Evolutionary conservation across 2,888 invertebrate species (phyloP).

Genomic region (Monopis laevigella): DNA sequence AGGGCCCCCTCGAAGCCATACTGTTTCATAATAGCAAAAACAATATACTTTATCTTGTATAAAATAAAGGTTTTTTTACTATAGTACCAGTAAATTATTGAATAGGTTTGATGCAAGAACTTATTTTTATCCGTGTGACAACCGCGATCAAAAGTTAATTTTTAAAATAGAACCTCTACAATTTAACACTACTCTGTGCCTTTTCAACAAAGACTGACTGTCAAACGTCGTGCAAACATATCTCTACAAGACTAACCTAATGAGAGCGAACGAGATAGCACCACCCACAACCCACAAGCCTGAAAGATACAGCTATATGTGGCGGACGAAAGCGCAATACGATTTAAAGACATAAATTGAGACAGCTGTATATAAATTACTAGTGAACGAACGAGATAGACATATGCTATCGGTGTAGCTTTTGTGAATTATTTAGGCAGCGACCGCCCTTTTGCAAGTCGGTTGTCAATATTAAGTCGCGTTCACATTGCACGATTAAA

Average conservation of each 20-base stretch:
- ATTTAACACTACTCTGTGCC: conserved; percentile 27
- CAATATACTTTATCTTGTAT: too few relatives aligned
- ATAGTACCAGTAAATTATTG: too few relatives aligned
- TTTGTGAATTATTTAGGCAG: conserved; percentile 52
- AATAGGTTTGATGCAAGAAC: too few relatives aligned
- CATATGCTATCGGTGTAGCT: conserved; percentile 49
- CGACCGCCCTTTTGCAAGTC: conserved; percentile 49
- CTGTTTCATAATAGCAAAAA: too few relatives aligned
- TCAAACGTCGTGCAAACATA: conserved; percentile 59
- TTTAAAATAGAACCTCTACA: too few relatives aligned
- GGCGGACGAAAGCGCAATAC: conserved; percentile 62
- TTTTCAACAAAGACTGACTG: conserved; percentile 48
- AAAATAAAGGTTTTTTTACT: too few relatives aligned
- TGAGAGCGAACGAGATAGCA: conserved; percentile 48
- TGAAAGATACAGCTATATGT: conserved; percentile 39
- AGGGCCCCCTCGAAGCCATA: too few relatives aligned
- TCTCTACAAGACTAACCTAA: conserved; percentile 55
- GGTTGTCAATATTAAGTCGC: too few relatives aligned
- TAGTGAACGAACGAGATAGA: conserved; percentile 28
- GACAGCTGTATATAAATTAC: conserved; percentile 23
- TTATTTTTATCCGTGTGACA: too few relatives aligned
- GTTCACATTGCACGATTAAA: too few relatives aligned
- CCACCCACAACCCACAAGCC: conserved; percentile 20
- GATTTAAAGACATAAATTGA: conserved; percentile 30
- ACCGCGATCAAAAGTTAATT: too few relatives aligned